Base-by-base conservation (phyloP, 2,797 vertebrate species). In the Hemitrygon akajei region DNA sequence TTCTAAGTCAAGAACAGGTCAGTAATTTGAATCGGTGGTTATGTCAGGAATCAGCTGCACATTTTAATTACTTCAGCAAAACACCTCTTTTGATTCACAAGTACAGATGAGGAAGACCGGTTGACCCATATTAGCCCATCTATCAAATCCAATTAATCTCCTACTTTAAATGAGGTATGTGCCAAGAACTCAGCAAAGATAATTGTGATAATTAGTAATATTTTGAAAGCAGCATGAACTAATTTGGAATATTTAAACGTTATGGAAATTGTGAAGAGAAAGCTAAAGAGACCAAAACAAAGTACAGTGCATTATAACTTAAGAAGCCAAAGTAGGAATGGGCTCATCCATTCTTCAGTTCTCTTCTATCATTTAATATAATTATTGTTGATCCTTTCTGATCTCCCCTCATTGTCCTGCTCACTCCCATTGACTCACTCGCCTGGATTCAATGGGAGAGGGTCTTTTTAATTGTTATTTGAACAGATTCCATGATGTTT, bases 101-200 rank as follows among this genome's bases (percentile, higher is more conserved):
- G 86, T 69, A 37, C 86, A 89, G 63, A 69, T 89, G 60, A 89
- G 60, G n/a, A 89, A 66, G 86, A 34, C 86, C n/a, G 37, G n/a
- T 89, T 89, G 86, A 63, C 86, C 86, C 63, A 89, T 89, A 63
- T 69, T 89, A 89, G 63, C 60, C 60, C 86, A 89, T 89, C 86
- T 63, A 89, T 89, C 86, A 93, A 47, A 93, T 76, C 71, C 69
- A 93, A 75, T 93, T 93, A 76, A 76, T 93, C 91, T 93, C 47
- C 69, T 56, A 40, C 47, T 93, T 93, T 93, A 93, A 92, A 93
- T 75, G 69, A 76, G 91, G 37, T 75, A 40, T 75, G 34, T 92
- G 91, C 91, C 71, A 75, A 56, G 37, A 73, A 25, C 69, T 73
- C 89, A 20, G 34, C 69, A 66, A 91, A 56, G 40, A 58, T 93